phyloP scores from a whole-genome alignment of 1,140 invertebrate genomes.

The Drosophila pachea region DNA sequence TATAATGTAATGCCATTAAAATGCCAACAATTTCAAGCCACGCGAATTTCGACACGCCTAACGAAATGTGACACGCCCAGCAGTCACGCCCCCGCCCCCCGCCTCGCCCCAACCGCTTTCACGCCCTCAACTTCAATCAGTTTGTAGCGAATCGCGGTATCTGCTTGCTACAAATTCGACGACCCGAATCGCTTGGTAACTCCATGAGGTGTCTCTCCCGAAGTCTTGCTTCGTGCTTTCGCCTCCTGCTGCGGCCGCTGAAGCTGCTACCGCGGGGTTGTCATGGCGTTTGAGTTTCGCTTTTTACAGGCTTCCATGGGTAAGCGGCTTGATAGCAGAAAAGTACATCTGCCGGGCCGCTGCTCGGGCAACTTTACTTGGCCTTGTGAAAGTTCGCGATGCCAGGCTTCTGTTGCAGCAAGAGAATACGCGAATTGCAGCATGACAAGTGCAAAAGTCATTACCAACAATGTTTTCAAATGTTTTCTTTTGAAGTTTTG shows the following conservation, averaged over 20 bases:
- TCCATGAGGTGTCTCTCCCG: slow-evolving; percentile 5
- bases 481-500: slow-evolving; percentile 1
- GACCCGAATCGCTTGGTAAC: slow-evolving; percentile 35
- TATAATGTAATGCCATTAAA: slow-evolving; percentile 60
- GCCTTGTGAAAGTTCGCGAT: neutral
- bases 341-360: slow-evolving; percentile 10
- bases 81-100: neutral
- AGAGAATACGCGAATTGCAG: slow-evolving; percentile 8
- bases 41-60: slow-evolving; percentile 62
- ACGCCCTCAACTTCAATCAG: slow-evolving; percentile 26
- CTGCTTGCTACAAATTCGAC: slow-evolving; percentile 53
- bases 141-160: slow-evolving; percentile 33
- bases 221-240: neutral
- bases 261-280: slow-evolving; percentile 8
- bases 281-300: slow-evolving; percentile 8
- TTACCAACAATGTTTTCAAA: slow-evolving; percentile 17
- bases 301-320: neutral
- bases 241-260: too few relatives aligned
- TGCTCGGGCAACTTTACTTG: neutral
- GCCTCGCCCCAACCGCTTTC: neutral
- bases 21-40: slow-evolving; percentile 62
- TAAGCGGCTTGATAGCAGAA: slow-evolving; percentile 22
- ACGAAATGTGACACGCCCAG: slow-evolving; percentile 61
- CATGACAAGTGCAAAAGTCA: slow-evolving; percentile 27
- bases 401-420: slow-evolving; percentile 8